phyloP scores from a whole-genome alignment of 2,888 invertebrate species.

The Cinara cedri region DNA sequence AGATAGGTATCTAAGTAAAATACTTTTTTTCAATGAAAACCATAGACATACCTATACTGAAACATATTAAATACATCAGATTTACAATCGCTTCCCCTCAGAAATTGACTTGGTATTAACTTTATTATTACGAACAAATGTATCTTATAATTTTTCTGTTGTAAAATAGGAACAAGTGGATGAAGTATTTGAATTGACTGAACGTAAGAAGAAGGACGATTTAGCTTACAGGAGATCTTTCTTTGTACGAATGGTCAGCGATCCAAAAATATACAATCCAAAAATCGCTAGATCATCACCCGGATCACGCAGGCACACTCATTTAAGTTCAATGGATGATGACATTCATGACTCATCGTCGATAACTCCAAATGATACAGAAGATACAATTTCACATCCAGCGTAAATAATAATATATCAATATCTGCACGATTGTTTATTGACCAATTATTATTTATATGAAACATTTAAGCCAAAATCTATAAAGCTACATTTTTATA shows the following conservation, averaged over 20 bases:
- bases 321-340: slow-evolving; percentile 61
- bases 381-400: slow-evolving; percentile 62
- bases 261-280: slow-evolving; percentile 95
- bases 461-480: too few species aligned
- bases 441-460: background rate
- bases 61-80: too few species aligned
- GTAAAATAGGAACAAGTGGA: slow-evolving; percentile 69
- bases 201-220: slow-evolving; percentile 78
- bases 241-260: slow-evolving; percentile 97
- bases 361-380: slow-evolving; percentile 58
- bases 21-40: too few species aligned
- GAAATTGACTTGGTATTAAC: too few species aligned
- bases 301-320: slow-evolving; percentile 67
- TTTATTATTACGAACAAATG: background rate
- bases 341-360: slow-evolving; percentile 61
- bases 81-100: too few species aligned
- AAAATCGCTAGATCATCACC: slow-evolving; percentile 81
- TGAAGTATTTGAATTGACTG: slow-evolving; percentile 75
- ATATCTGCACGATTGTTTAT: background rate
- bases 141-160: background rate
- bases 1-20: too few species aligned
- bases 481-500: too few species aligned
- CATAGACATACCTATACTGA: too few species aligned
- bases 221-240: slow-evolving; percentile 91
- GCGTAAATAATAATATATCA: slow-evolving; percentile 62